Base-by-base conservation (phyloP, 2,888 invertebrate genomes). In the Biston stratarius region DNA sequence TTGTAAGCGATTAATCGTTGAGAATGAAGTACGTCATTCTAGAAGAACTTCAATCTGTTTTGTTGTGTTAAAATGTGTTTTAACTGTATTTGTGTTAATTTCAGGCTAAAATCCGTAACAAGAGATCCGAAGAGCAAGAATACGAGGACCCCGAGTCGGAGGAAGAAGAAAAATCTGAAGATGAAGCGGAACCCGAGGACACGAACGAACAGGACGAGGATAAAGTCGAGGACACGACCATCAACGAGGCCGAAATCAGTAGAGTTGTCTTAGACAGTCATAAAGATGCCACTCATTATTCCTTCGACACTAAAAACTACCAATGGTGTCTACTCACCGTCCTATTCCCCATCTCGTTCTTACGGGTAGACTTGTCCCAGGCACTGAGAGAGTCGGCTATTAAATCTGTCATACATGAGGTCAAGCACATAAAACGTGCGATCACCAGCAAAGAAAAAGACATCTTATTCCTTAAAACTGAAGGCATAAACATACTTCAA, bases 401-500 rank as follows among this genome's bases (percentile, higher is more conserved):
- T 45, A 96, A 95, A 80, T 95, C 97, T 0, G 95, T 98, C 0
- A 94, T 99, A 9, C 96, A 97, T 87, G 96, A 98, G 88, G 96
- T 97, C 0, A 95, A 96, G 0, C 94, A 96, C 49, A 98, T 99
- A 67, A 97, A 96, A 78, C 95, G 97, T 66, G 98, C 98, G 0
- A 97, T 99, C 63, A 96, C 97, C 0, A 96, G 96, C 71, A 94
- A 95, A 80, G 96, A 96, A 78, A 94, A 95, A 57, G 92, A 95
- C 24, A 89, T 94, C 14, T 88, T 96, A 0, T 95, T 96, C 71
- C 93, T 99, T 0, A 97, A 98, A 89, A 99, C 99, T 0, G 99
- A 99, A 82, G 99, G 99, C 5, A 97, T 99, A 58, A 99, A 99
- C 83, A 96, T 99, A 63, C 92, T 96, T 58, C 98, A 98, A 92